Evolutionary conservation across 2,888 invertebrate genomes (phyloP), one percentile per base, ranked within the genome.

Genomic region (Toxonevra muliebris): DNA sequence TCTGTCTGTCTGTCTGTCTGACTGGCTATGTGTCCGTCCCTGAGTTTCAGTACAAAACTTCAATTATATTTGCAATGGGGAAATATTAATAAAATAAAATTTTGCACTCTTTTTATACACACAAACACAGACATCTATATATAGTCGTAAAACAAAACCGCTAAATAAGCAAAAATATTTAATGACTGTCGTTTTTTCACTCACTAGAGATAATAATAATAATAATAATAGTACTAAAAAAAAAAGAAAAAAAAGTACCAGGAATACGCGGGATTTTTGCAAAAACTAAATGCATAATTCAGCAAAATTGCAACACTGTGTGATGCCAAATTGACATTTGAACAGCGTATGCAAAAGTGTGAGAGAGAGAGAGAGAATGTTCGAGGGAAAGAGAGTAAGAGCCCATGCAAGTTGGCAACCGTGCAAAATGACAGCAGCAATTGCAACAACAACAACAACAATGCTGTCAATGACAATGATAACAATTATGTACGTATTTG

Each of bases 41-140:
- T 75, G 76, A 74, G 75, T 76, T 76, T 76, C 76, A 75, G 76
- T 76, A 74, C 74, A 55, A 74, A 75, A 74, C 76, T 76, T 76
- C 76, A 76, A 76, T 76, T 76, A 76, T 13, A 53, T 61, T 61
- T 53, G 61, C 61, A 53, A 52, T 61, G 61, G 61, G 53, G 50
- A 63, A 63, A 43, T 63, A 63, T 63, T 63, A 54, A 77, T 78
- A 79, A 79, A 77, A 78, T 63, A 54, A 30, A 54, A 13, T 45
- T 54, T 54, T 55, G n/a, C 13, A 13, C 54, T 68, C 57, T 61
- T 45, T 40, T 62, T 53, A 43, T 13, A 66, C 17, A 65, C 19
- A 58, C 8, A 11, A 43, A 54, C 53, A 53, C 41, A 45, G 19
- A 64, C 59, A 53, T 64, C 19, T 58, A 57, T 45, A 45, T 65